Conservation (phyloP, 1,140 invertebrate species). For the Drosophila chauvacae region DNA sequence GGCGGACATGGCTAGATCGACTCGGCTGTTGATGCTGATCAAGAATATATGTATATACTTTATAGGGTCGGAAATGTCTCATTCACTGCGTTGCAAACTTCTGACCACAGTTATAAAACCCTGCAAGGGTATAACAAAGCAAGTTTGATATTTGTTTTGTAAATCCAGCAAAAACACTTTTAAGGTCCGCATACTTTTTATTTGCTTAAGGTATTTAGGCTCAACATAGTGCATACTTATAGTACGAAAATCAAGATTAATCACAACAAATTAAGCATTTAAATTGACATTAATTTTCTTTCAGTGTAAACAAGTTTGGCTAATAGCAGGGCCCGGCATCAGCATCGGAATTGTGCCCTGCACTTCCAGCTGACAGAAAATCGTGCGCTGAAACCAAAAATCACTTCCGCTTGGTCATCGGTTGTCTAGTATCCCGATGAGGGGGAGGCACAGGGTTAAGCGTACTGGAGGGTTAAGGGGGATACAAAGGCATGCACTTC, state of each 20-base stretch:
- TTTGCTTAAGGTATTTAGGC: no score
- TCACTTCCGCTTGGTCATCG: constrained; percentile 69
- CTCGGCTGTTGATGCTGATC: no score
- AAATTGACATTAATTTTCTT: neutral
- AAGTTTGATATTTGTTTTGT: no score
- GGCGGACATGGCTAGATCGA: no score
- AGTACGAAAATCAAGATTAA: neutral
- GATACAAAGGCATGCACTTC: constrained; percentile 48
- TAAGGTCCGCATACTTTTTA: no score
- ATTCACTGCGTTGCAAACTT: no score
- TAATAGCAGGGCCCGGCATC: constrained; percentile 33
- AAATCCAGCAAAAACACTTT: no score
- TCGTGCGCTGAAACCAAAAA: constrained; percentile 65
- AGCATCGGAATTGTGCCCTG: constrained; percentile 27
- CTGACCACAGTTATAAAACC: no score
- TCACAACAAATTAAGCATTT: neutral
- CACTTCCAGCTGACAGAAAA: constrained; percentile 39
- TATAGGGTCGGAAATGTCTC: no score
- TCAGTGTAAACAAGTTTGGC: constrained; percentile 41
- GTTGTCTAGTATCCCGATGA: constrained; percentile 3
- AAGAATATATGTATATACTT: no score
- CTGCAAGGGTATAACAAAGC: no score
- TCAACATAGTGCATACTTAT: no score
- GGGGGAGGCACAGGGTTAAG: constrained; percentile 3
- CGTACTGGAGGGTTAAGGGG: constrained; percentile 2